Evolutionary conservation across 2,113 vertebrate species (phyloP), one percentile per base, ranked within the genome.

Genomic region (Xiphophorus maculatus): DNA sequence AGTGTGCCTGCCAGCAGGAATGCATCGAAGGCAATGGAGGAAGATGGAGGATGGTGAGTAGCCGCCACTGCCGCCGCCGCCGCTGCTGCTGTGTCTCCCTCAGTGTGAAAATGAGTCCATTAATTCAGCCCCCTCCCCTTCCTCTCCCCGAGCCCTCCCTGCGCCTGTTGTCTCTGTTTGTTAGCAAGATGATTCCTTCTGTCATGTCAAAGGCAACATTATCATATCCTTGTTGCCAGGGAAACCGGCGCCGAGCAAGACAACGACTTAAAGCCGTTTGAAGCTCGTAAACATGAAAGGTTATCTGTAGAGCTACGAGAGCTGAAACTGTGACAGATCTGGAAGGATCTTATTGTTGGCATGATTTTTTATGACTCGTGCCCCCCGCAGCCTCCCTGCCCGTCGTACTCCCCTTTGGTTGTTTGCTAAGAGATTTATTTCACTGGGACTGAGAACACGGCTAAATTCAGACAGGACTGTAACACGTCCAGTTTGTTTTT

Each of bases 191-290:
- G 92, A 93, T 94, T 94, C 91, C 91, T 92, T 93, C 92, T 93
- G 91, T 94, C 91, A 93, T 91, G 91, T 94, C 93, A 94, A 93
- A 93, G 92, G 91, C 86, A 94, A 93, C 92, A 94, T 94, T 94
- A 94, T 93, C 93, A 93, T 94, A 93, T 93, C 88, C 91, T 79
- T 89, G 93, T 94, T 94, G 91, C 93, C 92, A 73, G 90, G 93
- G 92, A 92, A 94, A 94, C 93, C 89, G 73, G 87, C 70, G 54
- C 86, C n/a, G 83, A 83, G 91, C 77, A 79, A 91, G 88, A 88
- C 90, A 90, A 90, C 82, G 86, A 90, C 91, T 91, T 91, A 89
- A 92, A 92, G 79, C 91, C 82, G 87, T 35, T 93, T 91, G 89
- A 93, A 90, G 89, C 86, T 89, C 86, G 88, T 83, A 84, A 91